Percentiles rank a stretch among this genome's conserved stretches.
Evolutionary conservation across 2,888 invertebrate genomes (phyloP).

Genomic region (Heteropelma amictum): DNA sequence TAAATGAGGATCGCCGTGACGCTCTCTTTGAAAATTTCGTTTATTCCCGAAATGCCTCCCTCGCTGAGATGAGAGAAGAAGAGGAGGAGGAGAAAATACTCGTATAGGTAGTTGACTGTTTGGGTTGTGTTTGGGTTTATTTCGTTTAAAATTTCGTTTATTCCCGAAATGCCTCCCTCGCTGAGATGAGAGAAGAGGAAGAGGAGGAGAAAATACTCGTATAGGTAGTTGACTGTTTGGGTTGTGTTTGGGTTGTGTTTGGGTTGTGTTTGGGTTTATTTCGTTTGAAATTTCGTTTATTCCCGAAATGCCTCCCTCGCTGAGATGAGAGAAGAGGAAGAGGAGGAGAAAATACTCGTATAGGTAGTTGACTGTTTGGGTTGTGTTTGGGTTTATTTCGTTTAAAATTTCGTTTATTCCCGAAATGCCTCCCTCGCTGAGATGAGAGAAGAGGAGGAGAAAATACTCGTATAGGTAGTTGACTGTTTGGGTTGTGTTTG

Average conservation of each 20-base stretch:
- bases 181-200: neutral
- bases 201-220: neutral
- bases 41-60: constrained; percentile 51
- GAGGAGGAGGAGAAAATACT: neutral
- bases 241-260: too few species aligned
- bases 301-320: constrained; percentile 41
- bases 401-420: constrained; percentile 58
- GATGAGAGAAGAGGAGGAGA: neutral
- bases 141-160: constrained; percentile 57
- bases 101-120: neutral
- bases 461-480: neutral
- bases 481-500: neutral
- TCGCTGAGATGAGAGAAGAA: neutral
- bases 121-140: too few species aligned
- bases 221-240: neutral
- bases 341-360: neutral
- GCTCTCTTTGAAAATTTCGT: constrained; percentile 55
- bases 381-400: neutral
- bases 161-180: constrained; percentile 44
- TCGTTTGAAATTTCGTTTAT: constrained; percentile 57
- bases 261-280: too few species aligned
- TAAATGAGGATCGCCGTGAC: constrained; percentile 51
- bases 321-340: neutral
- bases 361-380: neutral
- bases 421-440: constrained; percentile 31